These are phyloP conservation scores for Adelognathus sp. DNA, from an alignment of 2,888 invertebrate species.

Conservation along the genomic window DNA sequence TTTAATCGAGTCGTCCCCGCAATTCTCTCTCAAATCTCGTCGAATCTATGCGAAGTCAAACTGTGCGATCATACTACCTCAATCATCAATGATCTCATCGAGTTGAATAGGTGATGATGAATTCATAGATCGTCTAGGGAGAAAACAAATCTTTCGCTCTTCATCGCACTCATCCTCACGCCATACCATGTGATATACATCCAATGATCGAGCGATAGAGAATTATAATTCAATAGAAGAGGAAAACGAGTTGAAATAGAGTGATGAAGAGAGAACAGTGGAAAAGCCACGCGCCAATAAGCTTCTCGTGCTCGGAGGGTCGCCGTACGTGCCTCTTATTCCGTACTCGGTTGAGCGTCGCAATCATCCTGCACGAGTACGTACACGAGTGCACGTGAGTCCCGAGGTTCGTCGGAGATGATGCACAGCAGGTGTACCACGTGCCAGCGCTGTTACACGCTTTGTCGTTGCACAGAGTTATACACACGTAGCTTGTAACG, in stretches of 20 bases:
- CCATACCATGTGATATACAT: background rate
- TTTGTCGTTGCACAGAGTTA: background rate
- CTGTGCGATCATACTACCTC: no score
- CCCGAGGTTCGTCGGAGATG: background rate
- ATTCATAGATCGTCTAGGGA: background rate
- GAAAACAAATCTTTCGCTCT: background rate
- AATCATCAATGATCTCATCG: background rate
- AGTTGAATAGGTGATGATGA: background rate
- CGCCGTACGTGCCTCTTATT: constrained; percentile 33
- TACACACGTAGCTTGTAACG: background rate
- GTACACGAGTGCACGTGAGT: constrained; percentile 27
- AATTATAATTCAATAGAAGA: background rate
- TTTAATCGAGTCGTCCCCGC: no score
- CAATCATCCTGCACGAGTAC: constrained; percentile 47
- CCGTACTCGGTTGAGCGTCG: constrained; percentile 15
- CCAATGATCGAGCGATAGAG: background rate
- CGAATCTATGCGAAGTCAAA: no score
- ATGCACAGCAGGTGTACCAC: background rate
- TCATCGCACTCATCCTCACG: background rate
- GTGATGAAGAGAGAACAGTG: background rate
- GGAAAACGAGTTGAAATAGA: background rate
- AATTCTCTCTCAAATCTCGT: no score
- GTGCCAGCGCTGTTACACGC: constrained; percentile 1
- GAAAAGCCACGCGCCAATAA: constrained; percentile 18
- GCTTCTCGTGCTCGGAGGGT: background rate